phyloP scores from a whole-genome alignment of 2,888 invertebrate species.

The Philaethria dido region DNA sequence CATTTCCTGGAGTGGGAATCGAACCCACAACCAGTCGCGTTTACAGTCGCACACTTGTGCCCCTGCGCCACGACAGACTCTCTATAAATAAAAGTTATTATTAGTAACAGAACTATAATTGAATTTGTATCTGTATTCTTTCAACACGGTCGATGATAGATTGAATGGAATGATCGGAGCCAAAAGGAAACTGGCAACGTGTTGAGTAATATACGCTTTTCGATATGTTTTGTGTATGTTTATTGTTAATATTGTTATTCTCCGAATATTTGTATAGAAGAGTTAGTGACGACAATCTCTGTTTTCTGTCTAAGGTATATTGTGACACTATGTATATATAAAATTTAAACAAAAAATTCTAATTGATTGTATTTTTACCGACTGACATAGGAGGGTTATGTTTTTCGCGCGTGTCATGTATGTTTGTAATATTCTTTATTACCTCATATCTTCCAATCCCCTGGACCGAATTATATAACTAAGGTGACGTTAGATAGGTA shows the following conservation, averaged over 20 bases:
- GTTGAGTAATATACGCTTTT: not conserved
- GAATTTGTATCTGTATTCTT: not conserved
- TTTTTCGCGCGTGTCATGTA: no score
- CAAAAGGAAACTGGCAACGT: not conserved
- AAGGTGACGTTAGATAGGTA: no score
- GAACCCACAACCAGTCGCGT: not conserved
- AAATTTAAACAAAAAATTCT: no score
- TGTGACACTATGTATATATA: not conserved
- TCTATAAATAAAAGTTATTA: not conserved
- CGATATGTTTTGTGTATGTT: not conserved
- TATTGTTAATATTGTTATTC: not conserved
- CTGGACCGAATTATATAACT: no score
- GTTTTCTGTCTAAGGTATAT: not conserved
- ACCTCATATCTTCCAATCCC: no score
- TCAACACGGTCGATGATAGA: not conserved
- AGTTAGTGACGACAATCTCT: not conserved
- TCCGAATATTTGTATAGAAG: not conserved
- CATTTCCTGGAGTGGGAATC: not conserved
- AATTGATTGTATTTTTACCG: no score
- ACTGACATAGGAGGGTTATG: no score
- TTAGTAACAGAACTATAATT: not conserved
- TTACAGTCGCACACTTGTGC: no score
- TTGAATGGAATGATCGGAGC: not conserved
- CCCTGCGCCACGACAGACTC: not conserved
- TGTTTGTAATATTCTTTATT: no score